Evolutionary conservation across 2,888 invertebrate genomes (phyloP).

Genomic region (Sesia bembeciformis): DNA sequence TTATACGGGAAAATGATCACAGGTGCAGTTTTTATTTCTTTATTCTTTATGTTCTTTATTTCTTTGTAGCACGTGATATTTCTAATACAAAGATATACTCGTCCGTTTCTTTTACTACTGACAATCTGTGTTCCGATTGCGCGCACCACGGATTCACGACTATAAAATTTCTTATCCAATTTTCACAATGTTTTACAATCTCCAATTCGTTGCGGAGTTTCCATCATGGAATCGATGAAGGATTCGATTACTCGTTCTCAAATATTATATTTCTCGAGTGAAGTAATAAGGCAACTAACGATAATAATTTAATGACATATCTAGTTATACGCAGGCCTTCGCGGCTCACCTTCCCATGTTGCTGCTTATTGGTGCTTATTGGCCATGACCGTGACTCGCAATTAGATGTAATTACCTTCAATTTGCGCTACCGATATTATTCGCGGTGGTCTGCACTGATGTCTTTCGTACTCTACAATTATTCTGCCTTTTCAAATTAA

Average conservation of each 20-base stretch:
- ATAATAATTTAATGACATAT: neutral
- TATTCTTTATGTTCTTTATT: no score
- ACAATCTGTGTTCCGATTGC: no score
- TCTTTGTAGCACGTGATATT: no score
- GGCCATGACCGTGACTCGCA: conserved; percentile 70
- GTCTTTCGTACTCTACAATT: neutral
- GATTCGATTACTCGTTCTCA: neutral
- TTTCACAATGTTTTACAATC: no score
- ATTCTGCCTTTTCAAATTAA: conserved; percentile 43
- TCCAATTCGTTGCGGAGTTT: no score
- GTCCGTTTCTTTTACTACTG: no score
- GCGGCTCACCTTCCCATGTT: conserved; percentile 48
- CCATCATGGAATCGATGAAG: neutral
- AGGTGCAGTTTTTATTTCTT: no score
- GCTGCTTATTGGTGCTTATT: conserved; percentile 72
- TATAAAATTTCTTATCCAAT: no score
- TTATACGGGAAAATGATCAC: no score
- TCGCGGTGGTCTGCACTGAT: conserved; percentile 38
- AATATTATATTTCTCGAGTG: no score
- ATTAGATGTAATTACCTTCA: conserved; percentile 71
- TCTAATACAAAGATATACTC: no score
- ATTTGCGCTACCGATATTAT: conserved; percentile 65
- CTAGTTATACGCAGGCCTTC: conserved; percentile 34
- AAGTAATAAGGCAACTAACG: neutral
- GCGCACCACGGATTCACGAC: no score